Evolutionary conservation across 2,113 vertebrate species (phyloP).

Genomic region (Poeciliopsis occidentalis): DNA sequence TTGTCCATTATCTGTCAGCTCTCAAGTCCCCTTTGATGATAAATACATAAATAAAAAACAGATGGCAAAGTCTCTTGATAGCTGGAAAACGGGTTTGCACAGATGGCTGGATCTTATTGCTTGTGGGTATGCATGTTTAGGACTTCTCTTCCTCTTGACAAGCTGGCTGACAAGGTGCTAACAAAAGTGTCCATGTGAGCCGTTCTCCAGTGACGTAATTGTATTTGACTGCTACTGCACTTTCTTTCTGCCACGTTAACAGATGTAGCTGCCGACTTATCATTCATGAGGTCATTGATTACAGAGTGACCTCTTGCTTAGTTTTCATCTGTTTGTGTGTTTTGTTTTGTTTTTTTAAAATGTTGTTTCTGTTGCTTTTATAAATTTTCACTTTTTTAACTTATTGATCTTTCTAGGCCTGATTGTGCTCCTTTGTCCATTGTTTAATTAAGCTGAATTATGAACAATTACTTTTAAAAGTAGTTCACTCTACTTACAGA

Average conservation of each 20-base stretch:
- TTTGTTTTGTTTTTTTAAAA: neutral
- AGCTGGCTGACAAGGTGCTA: conserved; percentile 55
- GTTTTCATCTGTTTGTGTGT: neutral
- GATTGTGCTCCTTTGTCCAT: neutral
- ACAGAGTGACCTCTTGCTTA: neutral
- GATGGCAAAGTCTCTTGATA: conserved; percentile 16
- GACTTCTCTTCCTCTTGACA: conserved; percentile 19
- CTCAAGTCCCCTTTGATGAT: neutral
- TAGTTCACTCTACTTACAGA: neutral
- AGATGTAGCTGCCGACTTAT: neutral
- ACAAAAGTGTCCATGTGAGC: conserved; percentile 46
- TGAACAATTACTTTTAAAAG: neutral
- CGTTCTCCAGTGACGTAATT: conserved; percentile 10
- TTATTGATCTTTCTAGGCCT: neutral
- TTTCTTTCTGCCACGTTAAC: neutral
- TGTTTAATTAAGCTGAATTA: neutral
- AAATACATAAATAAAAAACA: neutral
- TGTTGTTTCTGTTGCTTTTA: neutral
- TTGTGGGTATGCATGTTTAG: conserved; percentile 12
- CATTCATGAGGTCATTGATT: neutral
- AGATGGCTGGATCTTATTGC: conserved; percentile 39
- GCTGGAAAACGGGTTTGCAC: conserved; percentile 24
- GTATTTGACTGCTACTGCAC: conserved; percentile 27
- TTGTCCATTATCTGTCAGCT: conserved; percentile 1
- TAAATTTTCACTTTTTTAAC: neutral